Conservation (phyloP, 2,113 vertebrate genomes). For the Heterocephalus glaber region DNA sequence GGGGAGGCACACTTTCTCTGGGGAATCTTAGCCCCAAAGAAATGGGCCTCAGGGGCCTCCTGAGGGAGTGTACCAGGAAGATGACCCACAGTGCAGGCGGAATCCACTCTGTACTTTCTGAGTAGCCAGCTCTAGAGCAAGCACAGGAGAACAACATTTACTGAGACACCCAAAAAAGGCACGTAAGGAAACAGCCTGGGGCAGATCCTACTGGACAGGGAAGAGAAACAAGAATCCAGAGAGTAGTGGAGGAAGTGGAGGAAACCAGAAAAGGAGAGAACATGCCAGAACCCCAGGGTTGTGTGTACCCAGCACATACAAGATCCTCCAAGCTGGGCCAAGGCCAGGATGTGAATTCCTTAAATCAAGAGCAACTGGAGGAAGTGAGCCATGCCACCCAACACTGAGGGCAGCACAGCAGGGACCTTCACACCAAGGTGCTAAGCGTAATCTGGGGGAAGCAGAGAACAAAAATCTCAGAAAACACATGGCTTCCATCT, state of each 20-base stretch:
- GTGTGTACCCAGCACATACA: not conserved
- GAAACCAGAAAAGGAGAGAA: not conserved
- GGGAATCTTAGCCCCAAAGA: not conserved
- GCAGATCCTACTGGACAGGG: not conserved
- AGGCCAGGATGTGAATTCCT: not conserved
- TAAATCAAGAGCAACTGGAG: not conserved
- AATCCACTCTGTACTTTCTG: not conserved
- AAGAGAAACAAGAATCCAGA: not conserved
- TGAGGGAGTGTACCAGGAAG: not conserved
- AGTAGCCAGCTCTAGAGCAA: not conserved
- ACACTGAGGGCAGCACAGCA: not conserved
- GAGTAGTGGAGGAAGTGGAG: not conserved
- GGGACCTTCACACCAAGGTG: not conserved
- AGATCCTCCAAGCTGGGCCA: not conserved
- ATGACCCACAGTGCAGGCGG: not conserved
- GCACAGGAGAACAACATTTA: not conserved
- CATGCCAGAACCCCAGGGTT: not conserved
- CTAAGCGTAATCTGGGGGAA: not conserved
- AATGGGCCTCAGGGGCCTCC: not conserved
- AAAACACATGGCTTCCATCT: not conserved
- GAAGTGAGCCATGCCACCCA: not conserved
- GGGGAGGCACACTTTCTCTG: not conserved
- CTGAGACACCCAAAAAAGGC: not conserved
- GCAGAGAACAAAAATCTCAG: not conserved
- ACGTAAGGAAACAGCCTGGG: not conserved